A percentile compares a stretch with the other conserved stretches of the same genome.
These are phyloP conservation scores for Athene noctua DNA, from an alignment of 2,113 vertebrate genomes.

Conservation along the genomic window DNA sequence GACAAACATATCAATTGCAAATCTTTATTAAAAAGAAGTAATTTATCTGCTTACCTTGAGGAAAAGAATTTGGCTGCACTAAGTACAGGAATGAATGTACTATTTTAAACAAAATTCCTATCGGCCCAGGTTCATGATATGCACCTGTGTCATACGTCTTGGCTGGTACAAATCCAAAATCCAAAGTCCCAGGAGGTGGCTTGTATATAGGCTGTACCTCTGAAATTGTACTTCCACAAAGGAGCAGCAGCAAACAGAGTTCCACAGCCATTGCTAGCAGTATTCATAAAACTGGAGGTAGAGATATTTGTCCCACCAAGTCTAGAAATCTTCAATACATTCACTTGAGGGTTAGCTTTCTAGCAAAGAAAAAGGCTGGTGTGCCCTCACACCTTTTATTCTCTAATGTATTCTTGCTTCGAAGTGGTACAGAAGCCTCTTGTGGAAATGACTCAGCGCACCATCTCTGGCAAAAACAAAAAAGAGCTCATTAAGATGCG, in stretches of 20 bases:
- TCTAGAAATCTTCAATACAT: constrained; percentile 25
- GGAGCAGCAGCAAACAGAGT: constrained; percentile 69
- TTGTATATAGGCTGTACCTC: constrained; percentile 67
- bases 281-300: constrained; percentile 64
- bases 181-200: constrained; percentile 69
- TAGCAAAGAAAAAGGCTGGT: neutral
- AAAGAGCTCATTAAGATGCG: constrained; percentile 32
- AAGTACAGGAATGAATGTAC: constrained; percentile 83
- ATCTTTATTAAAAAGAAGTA: neutral
- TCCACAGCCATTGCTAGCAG: constrained; percentile 72
- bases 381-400: constrained; percentile 12
- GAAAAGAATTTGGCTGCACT: constrained; percentile 89
- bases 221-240: constrained; percentile 67
- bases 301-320: neutral
- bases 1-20: neutral
- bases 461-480: constrained; percentile 60
- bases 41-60: constrained; percentile 82
- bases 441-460: constrained; percentile 5
- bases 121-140: constrained; percentile 82
- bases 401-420: neutral
- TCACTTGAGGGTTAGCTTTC: constrained; percentile 16
- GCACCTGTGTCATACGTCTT: constrained; percentile 85
- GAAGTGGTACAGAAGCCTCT: neutral
- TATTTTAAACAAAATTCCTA: constrained; percentile 86
- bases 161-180: constrained; percentile 86